phyloP scores from a whole-genome alignment of 1,140 invertebrate genomes.

The Bombus picipes region DNA sequence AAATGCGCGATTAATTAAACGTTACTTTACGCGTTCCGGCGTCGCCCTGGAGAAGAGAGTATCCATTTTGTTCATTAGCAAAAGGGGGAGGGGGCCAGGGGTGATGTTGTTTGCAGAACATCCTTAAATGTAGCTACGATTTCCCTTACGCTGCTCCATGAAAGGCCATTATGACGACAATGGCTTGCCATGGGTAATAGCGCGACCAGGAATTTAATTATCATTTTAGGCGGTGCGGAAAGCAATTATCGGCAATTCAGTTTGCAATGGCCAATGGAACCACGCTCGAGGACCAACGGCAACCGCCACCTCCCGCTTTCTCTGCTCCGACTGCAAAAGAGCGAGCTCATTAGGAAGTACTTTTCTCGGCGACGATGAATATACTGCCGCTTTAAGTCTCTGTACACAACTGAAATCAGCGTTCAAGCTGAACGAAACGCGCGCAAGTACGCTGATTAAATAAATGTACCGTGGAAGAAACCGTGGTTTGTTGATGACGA shows the following conservation, averaged over 20 bases:
- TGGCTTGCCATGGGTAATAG: constrained; percentile 58
- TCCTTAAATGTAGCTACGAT: constrained; percentile 48
- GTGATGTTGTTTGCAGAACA: constrained; percentile 32
- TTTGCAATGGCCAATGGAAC: constrained; percentile 75
- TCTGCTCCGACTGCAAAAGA: constrained; percentile 39
- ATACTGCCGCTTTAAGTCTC: background rate
- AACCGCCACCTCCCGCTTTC: constrained; percentile 10
- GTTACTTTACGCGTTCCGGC: background rate
- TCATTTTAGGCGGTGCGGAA: constrained; percentile 78
- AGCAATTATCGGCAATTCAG: constrained; percentile 81
- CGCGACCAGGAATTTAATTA: constrained; percentile 79
- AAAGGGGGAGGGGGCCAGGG: rapidly evolving
- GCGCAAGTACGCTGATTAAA: background rate
- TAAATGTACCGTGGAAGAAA: background rate
- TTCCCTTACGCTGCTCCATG: constrained; percentile 17
- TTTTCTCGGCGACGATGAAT: constrained; percentile 31
- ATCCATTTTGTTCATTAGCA: constrained; percentile 15
- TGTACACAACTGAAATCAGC: background rate
- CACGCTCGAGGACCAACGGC: constrained; percentile 38
- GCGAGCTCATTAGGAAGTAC: constrained; percentile 52
- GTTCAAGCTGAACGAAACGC: background rate
- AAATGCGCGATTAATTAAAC: constrained; percentile 48
- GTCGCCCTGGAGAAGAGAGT: too few relatives aligned
- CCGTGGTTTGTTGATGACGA: background rate
- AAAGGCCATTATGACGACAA: constrained; percentile 60